Conservation (phyloP, 1,140 invertebrate genomes). For the Pemphigus obesinymphae region DNA sequence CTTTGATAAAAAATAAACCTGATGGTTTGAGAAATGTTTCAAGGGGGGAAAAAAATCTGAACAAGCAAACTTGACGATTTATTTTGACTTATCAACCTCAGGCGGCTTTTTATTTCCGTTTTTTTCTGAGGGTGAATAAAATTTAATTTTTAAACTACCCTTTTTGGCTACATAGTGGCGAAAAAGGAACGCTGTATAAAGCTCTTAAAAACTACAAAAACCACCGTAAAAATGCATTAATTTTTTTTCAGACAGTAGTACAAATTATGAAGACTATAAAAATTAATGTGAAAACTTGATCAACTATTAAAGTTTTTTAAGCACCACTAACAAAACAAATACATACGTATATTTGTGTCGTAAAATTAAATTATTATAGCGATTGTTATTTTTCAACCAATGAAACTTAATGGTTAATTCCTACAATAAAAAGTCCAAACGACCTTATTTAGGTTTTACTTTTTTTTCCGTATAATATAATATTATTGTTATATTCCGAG, state of each 20-base stretch:
- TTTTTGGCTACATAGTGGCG: background rate
- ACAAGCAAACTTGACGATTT: conserved; percentile 30
- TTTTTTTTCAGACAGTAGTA: background rate
- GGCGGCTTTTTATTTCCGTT: conserved; percentile 28
- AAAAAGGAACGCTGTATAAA: conserved; percentile 7
- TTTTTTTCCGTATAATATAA: too few relatives aligned
- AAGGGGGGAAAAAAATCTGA: conserved; percentile 9
- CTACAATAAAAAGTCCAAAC: too few relatives aligned
- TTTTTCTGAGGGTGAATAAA: conserved; percentile 37
- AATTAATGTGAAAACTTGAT: conserved; percentile 21
- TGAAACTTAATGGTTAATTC: background rate
- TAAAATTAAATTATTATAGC: background rate
- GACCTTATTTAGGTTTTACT: too few relatives aligned
- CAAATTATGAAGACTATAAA: background rate
- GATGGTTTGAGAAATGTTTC: background rate
- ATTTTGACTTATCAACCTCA: conserved; percentile 28
- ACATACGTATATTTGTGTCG: background rate
- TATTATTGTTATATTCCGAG: too few relatives aligned
- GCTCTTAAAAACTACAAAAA: conserved; percentile 2
- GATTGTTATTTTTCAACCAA: background rate
- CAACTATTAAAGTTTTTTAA: conserved; percentile 18
- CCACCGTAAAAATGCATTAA: background rate
- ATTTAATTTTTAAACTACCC: conserved; percentile 37
- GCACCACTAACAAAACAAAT: background rate
- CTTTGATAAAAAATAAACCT: background rate